These are phyloP conservation scores for Leucoraja erinaceus DNA, from an alignment of 2,113 vertebrate genomes.

Conservation along the genomic window DNA sequence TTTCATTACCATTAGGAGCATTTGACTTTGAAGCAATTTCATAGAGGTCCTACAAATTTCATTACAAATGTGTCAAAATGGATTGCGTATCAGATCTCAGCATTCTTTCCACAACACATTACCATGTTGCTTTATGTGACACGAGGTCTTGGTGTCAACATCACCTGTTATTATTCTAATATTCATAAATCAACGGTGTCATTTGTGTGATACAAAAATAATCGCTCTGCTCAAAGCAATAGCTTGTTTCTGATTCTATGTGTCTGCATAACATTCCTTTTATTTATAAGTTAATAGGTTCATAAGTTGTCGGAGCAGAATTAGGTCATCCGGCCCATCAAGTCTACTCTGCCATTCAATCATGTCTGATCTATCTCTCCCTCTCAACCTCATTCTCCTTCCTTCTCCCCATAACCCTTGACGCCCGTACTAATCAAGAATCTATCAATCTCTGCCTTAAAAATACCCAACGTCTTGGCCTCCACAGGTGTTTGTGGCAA, in stretches of 20 bases:
- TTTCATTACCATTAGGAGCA: conserved; percentile 10
- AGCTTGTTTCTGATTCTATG: conserved; percentile 37
- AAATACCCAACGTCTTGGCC: too few relatives aligned
- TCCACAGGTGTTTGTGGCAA: too few relatives aligned
- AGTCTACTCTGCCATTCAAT: too few relatives aligned
- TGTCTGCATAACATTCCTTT: conserved; percentile 42
- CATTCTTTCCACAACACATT: background rate
- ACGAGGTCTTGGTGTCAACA: background rate
- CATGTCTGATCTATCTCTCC: too few relatives aligned
- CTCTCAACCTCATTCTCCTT: too few relatives aligned
- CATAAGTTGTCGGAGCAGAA: too few relatives aligned
- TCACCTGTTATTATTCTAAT: background rate
- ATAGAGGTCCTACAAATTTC: conserved; percentile 21
- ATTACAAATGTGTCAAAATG: background rate
- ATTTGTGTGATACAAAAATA: background rate
- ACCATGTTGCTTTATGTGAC: background rate
- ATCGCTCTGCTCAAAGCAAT: background rate
- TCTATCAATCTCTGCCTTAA: too few relatives aligned
- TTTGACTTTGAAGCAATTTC: conserved; percentile 23
- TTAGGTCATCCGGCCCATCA: too few relatives aligned
- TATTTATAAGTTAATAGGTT: conserved; percentile 37
- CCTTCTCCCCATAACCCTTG: too few relatives aligned
- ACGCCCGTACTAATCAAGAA: too few relatives aligned
- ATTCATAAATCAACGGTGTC: background rate
- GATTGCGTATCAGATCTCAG: background rate